Base-by-base conservation (phyloP, 2,113 vertebrate genomes). In the Brachionichthys hirsutus region DNA sequence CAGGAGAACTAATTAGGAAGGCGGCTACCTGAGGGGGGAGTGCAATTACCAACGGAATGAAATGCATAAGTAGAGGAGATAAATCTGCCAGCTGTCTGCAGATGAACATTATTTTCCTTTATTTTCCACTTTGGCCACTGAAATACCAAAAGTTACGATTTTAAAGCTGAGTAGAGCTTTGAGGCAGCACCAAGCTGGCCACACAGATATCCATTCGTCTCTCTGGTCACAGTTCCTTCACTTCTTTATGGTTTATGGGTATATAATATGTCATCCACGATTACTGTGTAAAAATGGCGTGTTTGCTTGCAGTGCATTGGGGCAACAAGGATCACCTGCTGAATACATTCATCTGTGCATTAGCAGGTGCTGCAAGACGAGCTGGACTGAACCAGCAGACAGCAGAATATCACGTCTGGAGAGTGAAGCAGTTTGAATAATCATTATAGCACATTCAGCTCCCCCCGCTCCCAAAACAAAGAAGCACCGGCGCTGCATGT, bases 1-100 rank as follows among this genome's bases (percentile, higher is more conserved):
- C 85, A 84, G 71, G 62, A 80, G 68, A 74, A 75, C 77, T 85
- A 87, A 88, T 88, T 87, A 85, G 58, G 51, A 51, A 18, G 81
- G 79, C 42, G 20, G 75, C 30, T 10, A 64, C 76, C 81, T 60
- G 55, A 36, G 68, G 71, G 78, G 70, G 19, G 40, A 73, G 77
- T 16, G 70, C 62, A 85, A 87, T 88, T 86, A 87, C 73, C 62
- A 66, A 52, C 62, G 65, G 75, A 62, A 67, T 57, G 68, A 64
- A 79, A 68, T 22, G 49, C 67, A 41, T 54, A 13, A 67, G 64
- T 34, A 18, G 24, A 59, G 53, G 59, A 73, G 83, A 81, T 77
- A 75, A 77, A 74, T 62, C 78, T 72, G 15, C 9, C 34, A 70
- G 73, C 74, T 64, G 62, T 9, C 14, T 2, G 7, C 45, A 47